A percentile compares a stretch with the other conserved stretches of the same genome.
Evolutionary conservation across 2,113 vertebrate species (phyloP).

Genomic region (Pteruthius melanotis): DNA sequence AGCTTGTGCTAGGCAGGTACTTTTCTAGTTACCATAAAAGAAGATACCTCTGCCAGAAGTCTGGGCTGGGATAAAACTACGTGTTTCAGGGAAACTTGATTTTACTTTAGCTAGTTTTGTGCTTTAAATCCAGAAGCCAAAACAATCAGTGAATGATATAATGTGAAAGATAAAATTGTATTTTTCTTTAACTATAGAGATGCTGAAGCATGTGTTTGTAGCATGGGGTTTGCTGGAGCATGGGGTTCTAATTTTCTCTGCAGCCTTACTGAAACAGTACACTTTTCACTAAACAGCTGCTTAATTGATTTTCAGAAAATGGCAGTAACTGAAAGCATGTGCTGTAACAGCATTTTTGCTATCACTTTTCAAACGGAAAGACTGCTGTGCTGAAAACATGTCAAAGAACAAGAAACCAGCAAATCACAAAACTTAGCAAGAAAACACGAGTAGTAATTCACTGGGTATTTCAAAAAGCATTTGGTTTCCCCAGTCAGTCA

Average conservation of each 20-base stretch:
- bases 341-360: not conserved
- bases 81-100: not conserved
- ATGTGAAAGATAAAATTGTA: not conserved
- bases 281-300: not conserved
- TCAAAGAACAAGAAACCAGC: not conserved
- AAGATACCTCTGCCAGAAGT: not conserved
- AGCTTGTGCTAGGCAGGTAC: not conserved
- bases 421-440: not conserved
- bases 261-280: not conserved
- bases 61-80: not conserved
- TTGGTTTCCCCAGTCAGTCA: not conserved
- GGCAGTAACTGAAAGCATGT: not conserved
- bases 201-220: not conserved
- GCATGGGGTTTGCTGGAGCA: too few relatives aligned
- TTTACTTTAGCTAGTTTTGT: not conserved
- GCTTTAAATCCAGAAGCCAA: not conserved
- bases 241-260: not conserved
- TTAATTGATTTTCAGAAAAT: not conserved
- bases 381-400: not conserved
- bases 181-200: not conserved
- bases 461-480: not conserved
- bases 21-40: not conserved
- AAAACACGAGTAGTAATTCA: not conserved
- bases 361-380: not conserved
- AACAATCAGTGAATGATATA: not conserved